Percentiles rank a stretch among this genome's conserved stretches.
Evolutionary conservation across 2,797 vertebrate genomes (phyloP).

Genomic region (Chromis chromis): DNA sequence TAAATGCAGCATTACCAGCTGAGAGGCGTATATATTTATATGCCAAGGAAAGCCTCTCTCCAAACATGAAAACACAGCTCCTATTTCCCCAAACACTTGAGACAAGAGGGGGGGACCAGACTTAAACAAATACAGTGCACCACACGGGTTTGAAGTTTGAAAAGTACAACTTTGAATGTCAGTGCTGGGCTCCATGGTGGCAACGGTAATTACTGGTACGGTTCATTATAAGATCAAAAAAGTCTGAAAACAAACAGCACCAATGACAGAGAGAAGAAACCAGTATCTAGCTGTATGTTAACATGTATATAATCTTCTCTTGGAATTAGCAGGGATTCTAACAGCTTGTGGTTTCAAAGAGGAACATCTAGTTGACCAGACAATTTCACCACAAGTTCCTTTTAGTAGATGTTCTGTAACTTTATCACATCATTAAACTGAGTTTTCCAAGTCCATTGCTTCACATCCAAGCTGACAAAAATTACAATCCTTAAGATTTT

Average conservation of each 20-base stretch:
- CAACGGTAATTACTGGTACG: slow-evolving; percentile 37
- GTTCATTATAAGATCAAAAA: slow-evolving; percentile 33
- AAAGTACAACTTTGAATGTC: slow-evolving; percentile 35
- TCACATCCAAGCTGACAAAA: too few species aligned
- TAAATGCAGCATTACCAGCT: slow-evolving; percentile 24
- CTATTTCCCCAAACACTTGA: slow-evolving; percentile 40
- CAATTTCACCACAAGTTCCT: too few species aligned
- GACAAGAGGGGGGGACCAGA: slow-evolving; percentile 7
- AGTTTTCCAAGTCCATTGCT: too few species aligned
- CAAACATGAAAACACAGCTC: slow-evolving; percentile 51
- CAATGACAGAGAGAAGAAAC: background rate
- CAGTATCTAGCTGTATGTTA: slow-evolving; percentile 10
- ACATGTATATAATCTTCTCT: background rate
- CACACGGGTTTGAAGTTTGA: slow-evolving; percentile 33
- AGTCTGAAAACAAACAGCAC: too few species aligned
- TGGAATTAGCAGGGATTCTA: background rate
- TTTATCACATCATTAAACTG: too few species aligned
- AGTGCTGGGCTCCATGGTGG: slow-evolving; percentile 16
- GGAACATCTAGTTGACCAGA: too few species aligned
- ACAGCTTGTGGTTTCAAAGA: too few species aligned
- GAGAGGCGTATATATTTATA: slow-evolving; percentile 33
- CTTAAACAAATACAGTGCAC: slow-evolving; percentile 50
- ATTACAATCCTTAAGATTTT: too few species aligned
- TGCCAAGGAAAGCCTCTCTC: slow-evolving; percentile 39
- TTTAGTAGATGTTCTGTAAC: too few species aligned